phyloP scores from a whole-genome alignment of 2,888 invertebrate genomes.

The Ceratothoa steindachneri region DNA sequence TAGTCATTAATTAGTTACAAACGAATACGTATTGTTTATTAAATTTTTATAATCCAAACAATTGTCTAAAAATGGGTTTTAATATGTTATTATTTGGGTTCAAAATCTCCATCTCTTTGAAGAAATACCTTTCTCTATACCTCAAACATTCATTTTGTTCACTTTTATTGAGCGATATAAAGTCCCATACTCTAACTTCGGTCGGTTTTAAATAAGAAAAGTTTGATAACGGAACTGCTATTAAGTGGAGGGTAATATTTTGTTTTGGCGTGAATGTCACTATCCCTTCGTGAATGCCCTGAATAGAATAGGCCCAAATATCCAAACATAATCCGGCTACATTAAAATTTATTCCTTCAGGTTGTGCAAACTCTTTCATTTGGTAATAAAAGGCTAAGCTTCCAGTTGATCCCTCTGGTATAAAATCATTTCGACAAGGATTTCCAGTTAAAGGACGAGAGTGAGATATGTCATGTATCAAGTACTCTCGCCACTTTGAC shows the following conservation, averaged over 20 bases:
- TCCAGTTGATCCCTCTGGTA: constrained; percentile 17
- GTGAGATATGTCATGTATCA: not conserved
- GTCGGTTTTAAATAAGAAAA: constrained; percentile 24
- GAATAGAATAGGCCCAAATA: constrained; percentile 25
- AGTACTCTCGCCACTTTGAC: constrained; percentile 10
- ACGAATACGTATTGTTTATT: no score
- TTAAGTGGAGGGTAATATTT: constrained; percentile 21
- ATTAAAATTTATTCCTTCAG: constrained; percentile 14
- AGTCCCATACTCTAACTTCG: not conserved
- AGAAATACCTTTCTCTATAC: no score
- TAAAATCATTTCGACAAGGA: constrained; percentile 21
- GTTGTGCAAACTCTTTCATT: not conserved
- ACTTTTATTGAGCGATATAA: no score
- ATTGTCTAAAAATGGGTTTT: no score
- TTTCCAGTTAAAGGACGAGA: constrained; percentile 23
- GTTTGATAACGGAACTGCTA: constrained; percentile 31
- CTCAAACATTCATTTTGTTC: no score
- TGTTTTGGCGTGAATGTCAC: constrained; percentile 6
- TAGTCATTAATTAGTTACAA: no score
- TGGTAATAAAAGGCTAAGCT: constrained; percentile 23
- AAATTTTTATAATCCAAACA: no score
- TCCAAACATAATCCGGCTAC: constrained; percentile 23
- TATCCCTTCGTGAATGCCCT: constrained; percentile 26
- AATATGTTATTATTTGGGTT: no score
- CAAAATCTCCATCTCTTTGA: no score